Conservation (phyloP, 2,113 vertebrate genomes). For the Salvelinus alpinus region DNA sequence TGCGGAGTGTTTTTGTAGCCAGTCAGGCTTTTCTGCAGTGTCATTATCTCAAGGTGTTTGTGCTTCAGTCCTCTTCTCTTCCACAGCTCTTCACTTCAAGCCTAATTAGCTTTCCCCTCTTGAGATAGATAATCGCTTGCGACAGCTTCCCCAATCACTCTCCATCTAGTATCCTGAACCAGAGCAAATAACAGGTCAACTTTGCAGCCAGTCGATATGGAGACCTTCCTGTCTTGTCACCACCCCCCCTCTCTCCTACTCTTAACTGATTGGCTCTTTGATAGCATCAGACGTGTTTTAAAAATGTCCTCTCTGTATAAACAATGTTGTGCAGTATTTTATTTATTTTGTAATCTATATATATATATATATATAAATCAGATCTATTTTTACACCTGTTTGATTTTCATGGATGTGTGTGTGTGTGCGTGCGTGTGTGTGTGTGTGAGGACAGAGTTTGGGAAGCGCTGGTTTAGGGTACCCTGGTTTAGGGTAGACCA, state of each 20-base stretch:
- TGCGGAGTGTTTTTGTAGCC: not conserved
- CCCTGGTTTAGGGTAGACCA: slow-evolving; percentile 16
- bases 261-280: slow-evolving; percentile 13
- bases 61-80: too few species aligned
- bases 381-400: slow-evolving; percentile 42
- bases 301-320: slow-evolving; percentile 3
- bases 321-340: slow-evolving; percentile 61
- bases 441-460: not conserved
- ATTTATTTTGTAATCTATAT: slow-evolving; percentile 65
- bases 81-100: not conserved
- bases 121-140: slow-evolving; percentile 37
- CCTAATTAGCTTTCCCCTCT: slow-evolving; percentile 16
- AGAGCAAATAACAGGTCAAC: not conserved
- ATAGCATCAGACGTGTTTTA: slow-evolving; percentile 5
- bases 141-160: slow-evolving; percentile 37
- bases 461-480: not conserved
- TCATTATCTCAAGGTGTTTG: not conserved
- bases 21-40: slow-evolving; percentile 1
- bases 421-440: not conserved
- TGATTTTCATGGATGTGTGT: slow-evolving; percentile 29
- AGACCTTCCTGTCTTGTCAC: not conserved
- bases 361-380: slow-evolving; percentile 45
- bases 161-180: slow-evolving; percentile 18
- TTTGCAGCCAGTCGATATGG: not conserved
- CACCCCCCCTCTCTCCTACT: not conserved